Conservation (phyloP, 2,888 invertebrate genomes). For the Mesorhabditis belari region DNA sequence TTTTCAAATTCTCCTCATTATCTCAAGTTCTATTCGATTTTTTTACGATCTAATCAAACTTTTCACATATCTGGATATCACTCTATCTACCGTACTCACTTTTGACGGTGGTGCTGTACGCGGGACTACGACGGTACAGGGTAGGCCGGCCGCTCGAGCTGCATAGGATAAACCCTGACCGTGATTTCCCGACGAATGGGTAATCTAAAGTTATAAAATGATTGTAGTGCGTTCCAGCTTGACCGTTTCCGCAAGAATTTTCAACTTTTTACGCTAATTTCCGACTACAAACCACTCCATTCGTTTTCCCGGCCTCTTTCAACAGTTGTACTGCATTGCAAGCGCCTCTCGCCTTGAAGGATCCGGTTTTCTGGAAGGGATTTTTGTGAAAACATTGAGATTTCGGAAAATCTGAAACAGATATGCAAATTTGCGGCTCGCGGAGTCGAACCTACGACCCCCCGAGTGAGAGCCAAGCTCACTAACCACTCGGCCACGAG, state of each 20-base stretch:
- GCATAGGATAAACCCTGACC: constrained; percentile 57
- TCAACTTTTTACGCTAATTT: too few species aligned
- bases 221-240: background rate
- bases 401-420: too few species aligned
- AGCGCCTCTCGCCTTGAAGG: constrained; percentile 54
- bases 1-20: too few species aligned
- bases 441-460: too few species aligned
- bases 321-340: constrained; percentile 42
- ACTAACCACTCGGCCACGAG: too few species aligned
- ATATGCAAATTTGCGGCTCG: too few species aligned
- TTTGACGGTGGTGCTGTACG: constrained; percentile 55
- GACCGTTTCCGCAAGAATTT: background rate
- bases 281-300: constrained; percentile 34
- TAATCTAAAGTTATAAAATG: constrained; percentile 45
- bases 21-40: too few species aligned
- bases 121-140: constrained; percentile 57
- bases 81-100: too few species aligned
- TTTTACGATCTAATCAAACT: too few species aligned
- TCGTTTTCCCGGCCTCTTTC: constrained; percentile 11
- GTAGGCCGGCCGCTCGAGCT: constrained; percentile 48
- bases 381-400: too few species aligned
- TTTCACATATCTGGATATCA: too few species aligned
- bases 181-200: constrained; percentile 59
- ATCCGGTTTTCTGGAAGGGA: constrained; percentile 53
- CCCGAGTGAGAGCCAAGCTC: too few species aligned